phyloP scores from a whole-genome alignment of 2,888 invertebrate species.

The Eristalinus sepulchralis region DNA sequence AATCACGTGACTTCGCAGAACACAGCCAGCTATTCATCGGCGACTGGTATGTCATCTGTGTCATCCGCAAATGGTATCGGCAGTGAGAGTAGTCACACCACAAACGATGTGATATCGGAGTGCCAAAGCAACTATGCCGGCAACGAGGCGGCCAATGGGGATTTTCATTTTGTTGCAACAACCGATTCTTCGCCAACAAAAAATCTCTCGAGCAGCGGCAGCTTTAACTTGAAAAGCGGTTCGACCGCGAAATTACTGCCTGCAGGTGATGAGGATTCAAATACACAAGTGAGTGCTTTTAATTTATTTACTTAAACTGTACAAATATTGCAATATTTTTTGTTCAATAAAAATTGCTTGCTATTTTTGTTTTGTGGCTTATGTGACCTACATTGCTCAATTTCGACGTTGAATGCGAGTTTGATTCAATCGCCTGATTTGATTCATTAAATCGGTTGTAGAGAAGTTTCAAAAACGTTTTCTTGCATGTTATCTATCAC shows the following conservation, averaged over 20 bases:
- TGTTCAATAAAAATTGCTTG: background rate
- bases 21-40: conserved; percentile 66
- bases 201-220: conserved; percentile 76
- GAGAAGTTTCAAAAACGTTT: background rate
- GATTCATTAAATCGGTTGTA: background rate
- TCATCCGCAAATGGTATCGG: conserved; percentile 65
- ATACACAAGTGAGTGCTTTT: conserved; percentile 78
- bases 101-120: conserved; percentile 79
- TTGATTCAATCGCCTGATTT: background rate
- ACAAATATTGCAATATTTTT: background rate
- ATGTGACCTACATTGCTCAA: too few relatives aligned
- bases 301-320: background rate
- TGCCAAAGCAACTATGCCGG: conserved; percentile 73
- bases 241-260: conserved; percentile 79
- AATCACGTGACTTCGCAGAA: conserved; percentile 52
- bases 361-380: too few relatives aligned
- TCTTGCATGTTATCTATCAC: background rate
- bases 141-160: conserved; percentile 74
- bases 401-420: too few relatives aligned
- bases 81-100: conserved; percentile 79
- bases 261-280: conserved; percentile 78
- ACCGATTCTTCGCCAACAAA: conserved; percentile 73
- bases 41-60: conserved; percentile 59
- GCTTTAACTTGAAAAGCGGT: conserved; percentile 78
- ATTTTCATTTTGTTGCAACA: conserved; percentile 74